Conservation (phyloP, 2,113 vertebrate genomes). For the Notiomystis cincta region DNA sequence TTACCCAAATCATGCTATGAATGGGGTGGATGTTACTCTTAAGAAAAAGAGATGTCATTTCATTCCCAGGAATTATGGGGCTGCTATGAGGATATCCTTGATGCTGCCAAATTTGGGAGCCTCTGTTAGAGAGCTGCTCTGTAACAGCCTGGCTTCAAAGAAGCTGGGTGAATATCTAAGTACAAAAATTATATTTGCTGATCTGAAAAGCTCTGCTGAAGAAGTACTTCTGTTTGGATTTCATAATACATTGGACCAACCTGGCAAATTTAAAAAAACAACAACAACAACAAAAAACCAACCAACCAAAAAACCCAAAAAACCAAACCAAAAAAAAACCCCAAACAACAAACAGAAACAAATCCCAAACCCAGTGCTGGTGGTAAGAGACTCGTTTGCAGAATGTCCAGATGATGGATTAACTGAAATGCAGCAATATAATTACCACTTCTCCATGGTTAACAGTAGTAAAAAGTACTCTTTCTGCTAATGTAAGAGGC, state of each 20-base stretch:
- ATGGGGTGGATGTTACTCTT: neutral
- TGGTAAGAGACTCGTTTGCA: neutral
- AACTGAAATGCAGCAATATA: neutral
- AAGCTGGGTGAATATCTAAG: neutral
- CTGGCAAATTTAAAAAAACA: neutral
- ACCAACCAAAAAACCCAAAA: neutral
- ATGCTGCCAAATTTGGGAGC: neutral
- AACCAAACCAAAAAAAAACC: neutral
- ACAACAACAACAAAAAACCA: too few species aligned
- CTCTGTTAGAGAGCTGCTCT: neutral
- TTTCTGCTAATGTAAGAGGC: neutral
- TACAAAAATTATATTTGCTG: neutral
- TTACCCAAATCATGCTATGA: neutral
- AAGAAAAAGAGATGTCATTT: neutral
- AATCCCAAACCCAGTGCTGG: neutral
- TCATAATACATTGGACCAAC: neutral
- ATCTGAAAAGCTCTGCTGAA: neutral
- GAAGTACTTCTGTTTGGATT: neutral
- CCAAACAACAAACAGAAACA: neutral
- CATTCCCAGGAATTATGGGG: neutral
- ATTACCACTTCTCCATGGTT: neutral
- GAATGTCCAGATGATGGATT: neutral
- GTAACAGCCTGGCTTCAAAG: neutral
- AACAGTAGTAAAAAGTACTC: neutral
- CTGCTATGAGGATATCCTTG: neutral